A percentile compares a stretch with the other conserved stretches of the same genome.
phyloP scores from a whole-genome alignment of 2,888 invertebrate species.

The Galeruca laticollis region DNA sequence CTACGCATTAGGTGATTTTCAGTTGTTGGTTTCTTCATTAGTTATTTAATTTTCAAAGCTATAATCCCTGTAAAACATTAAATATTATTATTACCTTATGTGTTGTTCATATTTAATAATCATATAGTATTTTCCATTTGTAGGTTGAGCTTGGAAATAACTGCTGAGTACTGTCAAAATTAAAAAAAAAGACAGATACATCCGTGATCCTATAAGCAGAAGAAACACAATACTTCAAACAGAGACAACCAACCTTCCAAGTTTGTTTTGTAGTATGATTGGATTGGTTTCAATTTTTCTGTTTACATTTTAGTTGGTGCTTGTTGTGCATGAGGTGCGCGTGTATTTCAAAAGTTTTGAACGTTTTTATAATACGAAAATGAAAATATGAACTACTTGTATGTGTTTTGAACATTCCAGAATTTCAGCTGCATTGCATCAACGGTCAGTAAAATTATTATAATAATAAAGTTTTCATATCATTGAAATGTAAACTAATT shows the following conservation, averaged over 20 bases:
- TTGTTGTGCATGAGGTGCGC: conserved; percentile 20
- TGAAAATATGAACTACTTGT: neutral
- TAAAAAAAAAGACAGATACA: conserved; percentile 1
- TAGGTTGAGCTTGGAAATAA: neutral
- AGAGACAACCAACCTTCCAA: conserved; percentile 8
- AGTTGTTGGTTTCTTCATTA: neutral
- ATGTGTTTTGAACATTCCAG: conserved; percentile 4
- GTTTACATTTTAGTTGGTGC: conserved; percentile 32
- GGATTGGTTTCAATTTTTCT: conserved; percentile 30
- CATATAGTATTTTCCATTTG: neutral
- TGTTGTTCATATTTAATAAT: neutral
- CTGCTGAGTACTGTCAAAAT: neutral
- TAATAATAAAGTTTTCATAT: neutral
- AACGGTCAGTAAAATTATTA: neutral
- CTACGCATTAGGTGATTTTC: neutral
- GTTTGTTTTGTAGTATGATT: conserved; percentile 21
- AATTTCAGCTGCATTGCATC: neutral
- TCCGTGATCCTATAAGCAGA: neutral
- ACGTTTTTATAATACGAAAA: neutral
- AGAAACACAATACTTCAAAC: neutral
- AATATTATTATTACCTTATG: neutral
- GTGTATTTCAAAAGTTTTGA: conserved; percentile 24
- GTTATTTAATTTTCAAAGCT: neutral
- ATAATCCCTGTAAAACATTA: neutral
- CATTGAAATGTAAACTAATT: neutral